These are phyloP conservation scores for Peromyscus polionotus DNA, from an alignment of 2,113 vertebrate species.

Conservation along the genomic window DNA sequence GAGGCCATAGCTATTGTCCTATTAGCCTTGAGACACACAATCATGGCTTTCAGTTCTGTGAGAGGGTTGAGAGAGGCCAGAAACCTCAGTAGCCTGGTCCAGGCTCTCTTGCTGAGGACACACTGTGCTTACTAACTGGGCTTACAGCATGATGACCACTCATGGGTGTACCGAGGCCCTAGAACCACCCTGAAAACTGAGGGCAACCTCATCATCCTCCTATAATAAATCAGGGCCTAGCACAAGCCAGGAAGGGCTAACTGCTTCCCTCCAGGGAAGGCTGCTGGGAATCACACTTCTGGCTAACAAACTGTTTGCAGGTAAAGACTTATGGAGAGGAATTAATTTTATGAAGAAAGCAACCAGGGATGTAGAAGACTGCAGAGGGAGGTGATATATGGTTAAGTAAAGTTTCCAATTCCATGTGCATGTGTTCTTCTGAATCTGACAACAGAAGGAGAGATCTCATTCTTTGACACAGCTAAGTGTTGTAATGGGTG, in stretches of 20 bases:
- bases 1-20: neutral
- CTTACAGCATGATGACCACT: fast-evolving
- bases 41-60: neutral
- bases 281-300: fast-evolving
- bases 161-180: fast-evolving
- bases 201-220: fast-evolving
- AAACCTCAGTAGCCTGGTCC: fast-evolving
- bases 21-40: neutral
- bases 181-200: fast-evolving
- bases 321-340: neutral
- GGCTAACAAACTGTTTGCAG: neutral
- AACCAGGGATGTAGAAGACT: neutral
- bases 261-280: fast-evolving
- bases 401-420: neutral
- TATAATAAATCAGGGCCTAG: fast-evolving
- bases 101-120: too few relatives aligned
- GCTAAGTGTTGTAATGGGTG: neutral
- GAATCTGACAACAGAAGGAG: neutral
- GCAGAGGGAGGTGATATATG: neutral
- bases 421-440: neutral
- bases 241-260: fast-evolving
- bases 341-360: neutral
- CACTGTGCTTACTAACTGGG: fast-evolving
- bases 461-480: neutral
- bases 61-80: neutral